Conservation (phyloP, 2,797 vertebrate species). For the Pangasius krempfi region DNA sequence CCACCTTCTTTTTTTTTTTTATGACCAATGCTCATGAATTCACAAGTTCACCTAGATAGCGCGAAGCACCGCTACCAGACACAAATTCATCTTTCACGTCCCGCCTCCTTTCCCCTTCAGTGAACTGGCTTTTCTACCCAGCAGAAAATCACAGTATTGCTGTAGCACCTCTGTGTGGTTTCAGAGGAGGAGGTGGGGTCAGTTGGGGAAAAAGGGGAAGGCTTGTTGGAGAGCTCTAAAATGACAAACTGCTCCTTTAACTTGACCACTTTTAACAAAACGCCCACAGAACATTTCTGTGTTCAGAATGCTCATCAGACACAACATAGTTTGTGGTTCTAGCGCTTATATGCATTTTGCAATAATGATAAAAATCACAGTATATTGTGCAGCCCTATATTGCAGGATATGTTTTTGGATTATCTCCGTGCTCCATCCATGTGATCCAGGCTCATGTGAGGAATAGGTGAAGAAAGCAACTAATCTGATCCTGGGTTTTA, state of each 20-base stretch:
- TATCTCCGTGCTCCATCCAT: background rate
- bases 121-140: background rate
- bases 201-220: no score
- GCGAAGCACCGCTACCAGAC: background rate
- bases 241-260: background rate
- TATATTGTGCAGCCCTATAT: conserved; percentile 11
- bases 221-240: background rate
- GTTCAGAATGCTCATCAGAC: background rate
- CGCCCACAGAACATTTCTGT: background rate
- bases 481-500: background rate
- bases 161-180: background rate
- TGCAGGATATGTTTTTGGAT: background rate
- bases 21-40: background rate
- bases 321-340: background rate
- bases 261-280: background rate
- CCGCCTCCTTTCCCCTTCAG: background rate
- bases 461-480: background rate
- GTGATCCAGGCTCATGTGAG: background rate
- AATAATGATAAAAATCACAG: background rate
- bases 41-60: background rate
- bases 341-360: background rate
- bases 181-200: background rate
- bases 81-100: background rate
- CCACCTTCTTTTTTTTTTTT: background rate
- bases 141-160: no score